Base-by-base conservation (phyloP, 1,140 invertebrate genomes). In the Euura lappo region DNA sequence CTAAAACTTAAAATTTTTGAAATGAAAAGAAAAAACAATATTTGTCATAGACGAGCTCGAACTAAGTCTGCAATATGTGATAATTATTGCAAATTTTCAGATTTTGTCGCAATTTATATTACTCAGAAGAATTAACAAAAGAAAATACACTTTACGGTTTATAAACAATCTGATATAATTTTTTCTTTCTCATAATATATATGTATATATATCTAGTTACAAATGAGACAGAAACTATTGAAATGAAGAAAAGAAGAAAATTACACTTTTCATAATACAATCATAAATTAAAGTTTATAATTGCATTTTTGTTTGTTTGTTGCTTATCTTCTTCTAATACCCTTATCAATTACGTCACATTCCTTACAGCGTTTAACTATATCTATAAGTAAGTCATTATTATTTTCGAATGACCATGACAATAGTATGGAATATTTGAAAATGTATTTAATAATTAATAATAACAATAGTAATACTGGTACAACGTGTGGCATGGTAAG, bases 401-500 rank as follows among this genome's bases (percentile, higher is more conserved):
- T 60, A 60, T 44, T 42, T 44, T 68, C 13, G 13, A 68, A 68
- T 68, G 66, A 68, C 13, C 44, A 28, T 28, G 28, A 28, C 1
- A 28, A 28, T 28, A 28, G 28, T 28, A 28, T 28, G 28, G 28
- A 28, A 28, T 70, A 70, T 8, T 44, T 70, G 0, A 70, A 70
- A 70, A 45, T 70, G 8, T 44, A n/a, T 60, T 60, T 70, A 70
- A 44, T 42, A 70, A 70, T 70, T 70, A 45, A 70, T 70, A 80
- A 81, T 83, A 82, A 81, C 77, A 78, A 78, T 86, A 85, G 76
- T 87, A 87, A 86, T 87, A 87, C 85, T 86, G 83, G 79, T 85
- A 84, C 85, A 84, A 84, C 75, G 83, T 86, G 86, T 87, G 84
- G 85, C 84, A 80, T 80, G 76, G 75, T 79, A 83, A 83, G 81